Evolutionary conservation across 2,113 vertebrate species (phyloP).

Genomic region (Eclectus roratus): DNA sequence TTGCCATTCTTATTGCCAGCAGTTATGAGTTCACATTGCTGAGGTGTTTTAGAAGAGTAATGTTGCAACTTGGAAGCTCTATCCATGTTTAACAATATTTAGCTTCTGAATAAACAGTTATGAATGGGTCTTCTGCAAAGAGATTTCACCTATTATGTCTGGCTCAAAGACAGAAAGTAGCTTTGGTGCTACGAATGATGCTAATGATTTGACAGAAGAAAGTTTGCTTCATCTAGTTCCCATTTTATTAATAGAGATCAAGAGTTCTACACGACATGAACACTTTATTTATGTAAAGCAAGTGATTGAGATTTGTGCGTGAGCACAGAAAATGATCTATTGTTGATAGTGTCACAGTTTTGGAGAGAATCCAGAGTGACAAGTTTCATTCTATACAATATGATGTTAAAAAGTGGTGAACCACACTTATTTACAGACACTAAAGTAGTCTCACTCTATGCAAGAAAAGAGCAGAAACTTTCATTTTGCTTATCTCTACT

Average conservation of each 20-base stretch:
- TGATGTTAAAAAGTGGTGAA: neutral
- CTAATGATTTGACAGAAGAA: neutral
- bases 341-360: neutral
- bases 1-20: neutral
- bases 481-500: constrained; percentile 31
- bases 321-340: neutral
- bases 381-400: neutral
- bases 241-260: neutral
- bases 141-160: neutral
- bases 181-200: neutral
- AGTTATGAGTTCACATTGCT: neutral
- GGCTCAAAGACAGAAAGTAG: neutral
- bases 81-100: neutral
- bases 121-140: neutral
- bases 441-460: neutral
- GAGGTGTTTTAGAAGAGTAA: neutral
- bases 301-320: neutral
- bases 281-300: neutral
- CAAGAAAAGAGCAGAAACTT: constrained; percentile 19
- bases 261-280: neutral
- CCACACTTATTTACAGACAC: neutral
- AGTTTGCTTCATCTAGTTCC: neutral
- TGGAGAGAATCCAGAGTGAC: neutral
- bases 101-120: neutral
- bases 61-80: neutral